These are phyloP conservation scores for Zonitis immaculata DNA, from an alignment of 2,888 invertebrate genomes.

Conservation along the genomic window DNA sequence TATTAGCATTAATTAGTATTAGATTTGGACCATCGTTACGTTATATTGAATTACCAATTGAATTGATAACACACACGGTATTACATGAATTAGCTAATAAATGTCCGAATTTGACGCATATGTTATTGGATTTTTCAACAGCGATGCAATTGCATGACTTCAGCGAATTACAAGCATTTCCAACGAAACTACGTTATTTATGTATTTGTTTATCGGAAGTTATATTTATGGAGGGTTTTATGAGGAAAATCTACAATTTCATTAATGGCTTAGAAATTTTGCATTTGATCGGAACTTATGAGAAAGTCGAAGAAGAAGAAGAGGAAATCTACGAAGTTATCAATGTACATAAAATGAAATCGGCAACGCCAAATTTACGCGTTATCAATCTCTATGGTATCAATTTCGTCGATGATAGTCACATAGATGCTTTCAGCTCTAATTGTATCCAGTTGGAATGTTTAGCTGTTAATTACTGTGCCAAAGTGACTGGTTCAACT, in stretches of 20 bases:
- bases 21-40: conserved; percentile 84
- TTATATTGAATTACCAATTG: conserved; percentile 93
- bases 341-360: conserved; percentile 97
- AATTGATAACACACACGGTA: conserved; percentile 93
- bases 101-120: conserved; percentile 91
- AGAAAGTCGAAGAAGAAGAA: conserved; percentile 96
- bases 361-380: conserved; percentile 94
- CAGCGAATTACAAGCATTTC: conserved; percentile 97
- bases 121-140: conserved; percentile 96
- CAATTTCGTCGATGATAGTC: conserved; percentile 97
- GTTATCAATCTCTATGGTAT: conserved; percentile 99
- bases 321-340: conserved; percentile 99
- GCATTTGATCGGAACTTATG: conserved; percentile 96
- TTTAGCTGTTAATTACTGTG: conserved; percentile 94
- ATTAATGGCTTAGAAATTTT: conserved; percentile 96
- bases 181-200: conserved; percentile 80
- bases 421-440: conserved; percentile 95
- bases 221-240: conserved; percentile 99
- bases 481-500: conserved; percentile 94
- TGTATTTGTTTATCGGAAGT: conserved; percentile 94
- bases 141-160: conserved; percentile 99
- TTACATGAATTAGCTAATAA: conserved; percentile 95
- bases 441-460: conserved; percentile 97
- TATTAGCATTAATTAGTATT: conserved; percentile 81
- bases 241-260: conserved; percentile 99